These are phyloP conservation scores for Eueremaeus valkanovi DNA, from an alignment of 2,888 invertebrate species.

Conservation along the genomic window DNA sequence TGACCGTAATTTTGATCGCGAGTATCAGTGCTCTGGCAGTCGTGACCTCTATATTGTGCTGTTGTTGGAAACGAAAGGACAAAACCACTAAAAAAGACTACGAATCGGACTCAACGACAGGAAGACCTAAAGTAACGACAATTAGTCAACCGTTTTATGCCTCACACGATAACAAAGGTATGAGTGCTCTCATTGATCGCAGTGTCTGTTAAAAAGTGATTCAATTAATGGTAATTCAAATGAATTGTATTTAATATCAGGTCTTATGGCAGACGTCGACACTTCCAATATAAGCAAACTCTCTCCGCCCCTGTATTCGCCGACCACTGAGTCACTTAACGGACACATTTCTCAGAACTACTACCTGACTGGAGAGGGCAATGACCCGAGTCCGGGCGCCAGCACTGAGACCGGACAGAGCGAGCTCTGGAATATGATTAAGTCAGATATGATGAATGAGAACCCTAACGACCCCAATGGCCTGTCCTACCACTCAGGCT, in stretches of 20 bases:
- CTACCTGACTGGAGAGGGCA: constrained; percentile 53
- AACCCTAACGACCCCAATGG: constrained; percentile 54
- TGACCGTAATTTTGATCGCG: constrained; percentile 63
- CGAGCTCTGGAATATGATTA: constrained; percentile 82
- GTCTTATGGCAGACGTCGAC: constrained; percentile 82
- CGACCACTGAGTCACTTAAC: constrained; percentile 45
- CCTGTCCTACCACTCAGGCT: constrained; percentile 49
- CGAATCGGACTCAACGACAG: constrained; percentile 66
- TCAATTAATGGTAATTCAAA: background rate
- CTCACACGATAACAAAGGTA: constrained; percentile 43
- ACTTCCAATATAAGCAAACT: constrained; percentile 59
- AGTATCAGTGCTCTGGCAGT: constrained; percentile 45
- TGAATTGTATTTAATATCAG: constrained; percentile 51
- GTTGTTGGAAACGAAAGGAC: constrained; percentile 52
- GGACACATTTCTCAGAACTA: constrained; percentile 49
- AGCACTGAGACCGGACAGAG: constrained; percentile 55
- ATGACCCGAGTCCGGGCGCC: constrained; percentile 43
- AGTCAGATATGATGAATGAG: constrained; percentile 68
- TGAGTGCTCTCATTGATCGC: background rate
- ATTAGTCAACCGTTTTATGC: constrained; percentile 43
- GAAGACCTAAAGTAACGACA: constrained; percentile 39
- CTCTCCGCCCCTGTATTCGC: constrained; percentile 58
- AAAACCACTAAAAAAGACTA: constrained; percentile 68
- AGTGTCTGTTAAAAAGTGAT: background rate
- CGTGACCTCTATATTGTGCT: constrained; percentile 61